Percentiles rank a stretch among this genome's conserved stretches.
These are phyloP conservation scores for Acrobasis suavella DNA, from an alignment of 2,888 invertebrate species.

Conservation along the genomic window DNA sequence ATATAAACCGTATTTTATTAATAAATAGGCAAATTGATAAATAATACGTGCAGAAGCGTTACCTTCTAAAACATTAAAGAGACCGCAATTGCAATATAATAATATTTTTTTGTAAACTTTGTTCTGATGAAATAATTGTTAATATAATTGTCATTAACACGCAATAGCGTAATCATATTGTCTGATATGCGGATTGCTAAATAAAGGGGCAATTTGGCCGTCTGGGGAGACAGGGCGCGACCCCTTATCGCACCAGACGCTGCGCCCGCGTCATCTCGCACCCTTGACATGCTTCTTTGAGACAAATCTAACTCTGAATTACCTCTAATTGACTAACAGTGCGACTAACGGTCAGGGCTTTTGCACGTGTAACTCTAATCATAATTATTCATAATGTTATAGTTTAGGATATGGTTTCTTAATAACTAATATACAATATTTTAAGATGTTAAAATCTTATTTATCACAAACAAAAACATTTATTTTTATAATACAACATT, in stretches of 20 bases:
- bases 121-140: slow-evolving; percentile 5
- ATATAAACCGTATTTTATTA: too few species aligned
- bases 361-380: background rate
- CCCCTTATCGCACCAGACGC: slow-evolving; percentile 48
- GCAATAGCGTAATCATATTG: background rate
- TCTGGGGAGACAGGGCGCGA: slow-evolving; percentile 58
- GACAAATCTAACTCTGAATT: slow-evolving; percentile 22
- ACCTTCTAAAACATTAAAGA: too few species aligned
- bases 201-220: slow-evolving; percentile 28
- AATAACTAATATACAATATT: background rate
- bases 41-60: too few species aligned
- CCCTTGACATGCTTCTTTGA: slow-evolving; percentile 49
- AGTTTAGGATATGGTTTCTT: background rate
- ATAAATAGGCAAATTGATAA: too few species aligned
- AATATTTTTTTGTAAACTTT: background rate
- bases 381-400: background rate
- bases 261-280: slow-evolving; percentile 44
- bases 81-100: too few species aligned
- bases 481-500: too few species aligned
- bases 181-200: slow-evolving; percentile 11
- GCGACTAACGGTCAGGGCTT: background rate
- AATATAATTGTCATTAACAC: background rate
- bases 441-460: too few species aligned
- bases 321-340: background rate
- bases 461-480: too few species aligned